Percentiles rank a stretch among this genome's conserved stretches.
Evolutionary conservation across 2,797 vertebrate genomes (phyloP).

Genomic region (Borostomias antarcticus): DNA sequence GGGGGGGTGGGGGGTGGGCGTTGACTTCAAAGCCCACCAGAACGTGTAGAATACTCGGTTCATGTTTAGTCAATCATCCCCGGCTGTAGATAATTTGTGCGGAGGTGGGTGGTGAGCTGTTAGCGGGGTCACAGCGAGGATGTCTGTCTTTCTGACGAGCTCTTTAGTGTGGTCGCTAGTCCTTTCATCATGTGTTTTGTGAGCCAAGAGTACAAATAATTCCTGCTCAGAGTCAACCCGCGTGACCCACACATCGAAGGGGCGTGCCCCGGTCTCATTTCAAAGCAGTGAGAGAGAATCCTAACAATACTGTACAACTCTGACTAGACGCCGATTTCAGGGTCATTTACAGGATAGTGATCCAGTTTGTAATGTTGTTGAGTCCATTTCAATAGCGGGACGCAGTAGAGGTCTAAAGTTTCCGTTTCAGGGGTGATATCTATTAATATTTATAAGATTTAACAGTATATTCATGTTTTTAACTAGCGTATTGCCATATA

Average conservation of each 20-base stretch:
- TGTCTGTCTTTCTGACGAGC: conserved; percentile 33
- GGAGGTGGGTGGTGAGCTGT: conserved; percentile 7
- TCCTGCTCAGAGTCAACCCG: not conserved
- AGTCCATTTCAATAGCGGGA: conserved; percentile 1
- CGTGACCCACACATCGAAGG: not conserved
- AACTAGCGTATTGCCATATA: too few species aligned
- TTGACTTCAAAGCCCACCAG: conserved; percentile 7
- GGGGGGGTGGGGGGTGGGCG: not conserved
- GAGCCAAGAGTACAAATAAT: conserved; percentile 3
- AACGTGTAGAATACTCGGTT: conserved; percentile 12
- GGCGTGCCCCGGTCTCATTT: not conserved
- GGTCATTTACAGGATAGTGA: too few species aligned
- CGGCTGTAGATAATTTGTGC: conserved; percentile 34
- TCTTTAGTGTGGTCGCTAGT: conserved; percentile 15
- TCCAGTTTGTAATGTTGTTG: conserved; percentile 3
- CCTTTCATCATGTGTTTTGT: conserved; percentile 5
- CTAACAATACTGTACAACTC: too few species aligned
- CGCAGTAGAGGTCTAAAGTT: conserved; percentile 13
- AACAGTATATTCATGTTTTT: too few species aligned
- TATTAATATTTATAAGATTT: too few species aligned
- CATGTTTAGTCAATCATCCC: conserved; percentile 38
- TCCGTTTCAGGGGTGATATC: conserved; percentile 29
- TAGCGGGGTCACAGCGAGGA: conserved; percentile 29
- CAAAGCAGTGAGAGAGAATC: not conserved
- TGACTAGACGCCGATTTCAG: not conserved